phyloP scores from a whole-genome alignment of 2,797 vertebrate species.

The Megalops cyprinoides region DNA sequence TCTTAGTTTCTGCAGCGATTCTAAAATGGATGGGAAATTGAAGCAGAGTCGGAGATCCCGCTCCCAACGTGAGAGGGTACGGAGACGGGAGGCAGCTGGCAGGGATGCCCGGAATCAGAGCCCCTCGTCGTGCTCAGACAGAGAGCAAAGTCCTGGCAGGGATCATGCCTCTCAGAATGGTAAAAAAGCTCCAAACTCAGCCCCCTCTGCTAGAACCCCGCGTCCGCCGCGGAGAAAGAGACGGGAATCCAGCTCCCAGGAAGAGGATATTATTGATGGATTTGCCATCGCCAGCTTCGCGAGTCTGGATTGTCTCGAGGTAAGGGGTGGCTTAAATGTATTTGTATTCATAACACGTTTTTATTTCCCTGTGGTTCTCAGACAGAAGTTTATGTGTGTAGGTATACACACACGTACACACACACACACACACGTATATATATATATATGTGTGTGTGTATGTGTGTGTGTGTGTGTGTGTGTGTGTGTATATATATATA shows the following conservation, averaged over 20 bases:
- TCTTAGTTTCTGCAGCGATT: conserved; percentile 55
- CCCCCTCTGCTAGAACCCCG: conserved; percentile 75
- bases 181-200: conserved; percentile 73
- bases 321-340: conserved; percentile 62
- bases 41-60: conserved; percentile 89
- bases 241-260: conserved; percentile 92
- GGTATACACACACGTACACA: too few relatives aligned
- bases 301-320: conserved; percentile 92
- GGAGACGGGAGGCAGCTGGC: conserved; percentile 83
- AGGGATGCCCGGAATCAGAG: conserved; percentile 83
- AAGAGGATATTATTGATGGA: conserved; percentile 96
- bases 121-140: conserved; percentile 88
- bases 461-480: not conserved
- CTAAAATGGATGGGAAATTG: conserved; percentile 88
- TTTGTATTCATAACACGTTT: conserved; percentile 34
- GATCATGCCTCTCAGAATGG: conserved; percentile 79
- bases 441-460: conserved; percentile 37
- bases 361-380: conserved; percentile 13
- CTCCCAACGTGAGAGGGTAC: conserved; percentile 85
- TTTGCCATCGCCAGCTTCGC: conserved; percentile 94
- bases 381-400: conserved; percentile 35
- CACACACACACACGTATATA: too few relatives aligned
- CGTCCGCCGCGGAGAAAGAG: conserved; percentile 86
- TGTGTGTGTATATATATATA: conserved; percentile 39
- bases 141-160: conserved; percentile 84